Percentiles rank a stretch among this genome's conserved stretches.
These are phyloP conservation scores for Ornithoptera priamus DNA, from an alignment of 2,888 invertebrate species.

Conservation along the genomic window DNA sequence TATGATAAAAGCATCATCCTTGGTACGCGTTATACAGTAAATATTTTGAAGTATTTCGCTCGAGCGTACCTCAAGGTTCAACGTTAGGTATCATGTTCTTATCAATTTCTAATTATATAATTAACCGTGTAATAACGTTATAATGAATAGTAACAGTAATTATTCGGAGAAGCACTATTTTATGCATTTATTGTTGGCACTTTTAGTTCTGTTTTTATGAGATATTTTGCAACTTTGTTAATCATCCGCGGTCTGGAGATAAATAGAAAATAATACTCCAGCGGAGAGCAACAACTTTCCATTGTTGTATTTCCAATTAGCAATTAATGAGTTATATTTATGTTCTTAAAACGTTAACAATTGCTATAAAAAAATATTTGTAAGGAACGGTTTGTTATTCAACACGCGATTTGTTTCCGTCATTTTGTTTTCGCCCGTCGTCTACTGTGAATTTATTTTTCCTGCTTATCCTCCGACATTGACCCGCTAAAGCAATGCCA, in stretches of 20 bases:
- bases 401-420: conserved; percentile 44
- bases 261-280: too few species aligned
- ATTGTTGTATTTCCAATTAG: too few species aligned
- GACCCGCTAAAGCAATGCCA: conserved; percentile 66
- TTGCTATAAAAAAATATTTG: conserved; percentile 33
- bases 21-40: conserved; percentile 18
- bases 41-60: not conserved
- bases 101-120: too few species aligned
- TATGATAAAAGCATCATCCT: not conserved
- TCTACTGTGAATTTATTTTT: conserved; percentile 57
- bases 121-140: too few species aligned
- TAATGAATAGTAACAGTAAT: too few species aligned
- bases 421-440: conserved; percentile 44
- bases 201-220: too few species aligned
- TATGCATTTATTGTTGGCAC: too few species aligned
- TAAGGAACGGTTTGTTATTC: conserved; percentile 44
- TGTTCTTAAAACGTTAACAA: not conserved
- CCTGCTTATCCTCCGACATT: conserved; percentile 58
- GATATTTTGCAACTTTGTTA: too few species aligned
- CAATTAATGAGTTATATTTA: not conserved
- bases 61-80: not conserved
- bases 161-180: not conserved
- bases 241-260: too few species aligned
- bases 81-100: not conserved
- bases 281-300: too few species aligned